These are phyloP conservation scores for Heterodera filipjevi DNA, from an alignment of 2,888 invertebrate genomes.

Conservation along the genomic window DNA sequence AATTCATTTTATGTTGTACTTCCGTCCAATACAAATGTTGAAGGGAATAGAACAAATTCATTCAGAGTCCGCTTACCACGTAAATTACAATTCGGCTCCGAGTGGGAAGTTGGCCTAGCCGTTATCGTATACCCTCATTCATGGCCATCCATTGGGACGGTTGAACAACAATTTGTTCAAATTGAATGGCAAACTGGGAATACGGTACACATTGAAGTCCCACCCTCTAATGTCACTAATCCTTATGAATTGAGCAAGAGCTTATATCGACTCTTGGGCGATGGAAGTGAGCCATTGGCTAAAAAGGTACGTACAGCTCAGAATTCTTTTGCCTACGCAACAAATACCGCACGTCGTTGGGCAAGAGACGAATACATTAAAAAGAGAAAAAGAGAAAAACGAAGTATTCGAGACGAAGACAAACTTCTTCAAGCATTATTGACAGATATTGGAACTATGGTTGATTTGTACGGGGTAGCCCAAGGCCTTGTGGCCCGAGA, in stretches of 20 bases:
- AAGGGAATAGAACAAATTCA: constrained; percentile 26
- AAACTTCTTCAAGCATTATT: not conserved
- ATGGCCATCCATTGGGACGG: constrained; percentile 26
- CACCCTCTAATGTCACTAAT: not conserved
- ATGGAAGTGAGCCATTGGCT: constrained; percentile 13
- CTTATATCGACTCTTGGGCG: not conserved
- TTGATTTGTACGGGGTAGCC: not conserved
- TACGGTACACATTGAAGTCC: not conserved
- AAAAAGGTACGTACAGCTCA: not conserved
- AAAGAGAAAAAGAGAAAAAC: not conserved
- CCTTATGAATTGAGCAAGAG: constrained; percentile 4
- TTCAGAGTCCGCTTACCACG: constrained; percentile 31
- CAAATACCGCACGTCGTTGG: not conserved
- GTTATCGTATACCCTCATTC: constrained; percentile 29
- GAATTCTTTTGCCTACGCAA: too few relatives aligned
- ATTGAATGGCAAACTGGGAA: constrained; percentile 14
- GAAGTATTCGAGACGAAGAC: not conserved
- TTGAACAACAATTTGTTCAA: constrained; percentile 2
- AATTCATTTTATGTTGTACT: constrained; percentile 21
- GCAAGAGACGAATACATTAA: constrained; percentile 2
- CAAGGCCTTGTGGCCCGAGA: not conserved
- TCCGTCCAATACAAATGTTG: constrained; percentile 20
- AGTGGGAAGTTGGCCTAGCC: constrained; percentile 32
- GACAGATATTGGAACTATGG: not conserved
- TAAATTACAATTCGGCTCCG: constrained; percentile 24